A percentile compares a stretch with the other conserved stretches of the same genome.
phyloP scores from a whole-genome alignment of 2,888 invertebrate species.

The Nephrocerus scutellatus region DNA sequence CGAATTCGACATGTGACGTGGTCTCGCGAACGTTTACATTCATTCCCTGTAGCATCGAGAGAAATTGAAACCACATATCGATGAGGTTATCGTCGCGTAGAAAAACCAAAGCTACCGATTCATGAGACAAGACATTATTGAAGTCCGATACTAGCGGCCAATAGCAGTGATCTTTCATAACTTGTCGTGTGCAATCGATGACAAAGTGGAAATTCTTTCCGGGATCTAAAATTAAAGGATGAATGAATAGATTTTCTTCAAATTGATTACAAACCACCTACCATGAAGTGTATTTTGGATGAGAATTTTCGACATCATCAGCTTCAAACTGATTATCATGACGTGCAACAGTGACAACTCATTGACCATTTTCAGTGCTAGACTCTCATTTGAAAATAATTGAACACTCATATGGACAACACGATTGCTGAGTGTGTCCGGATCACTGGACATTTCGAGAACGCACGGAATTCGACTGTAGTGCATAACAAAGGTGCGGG shows the following conservation, averaged over 20 bases:
- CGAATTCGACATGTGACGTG: slow-evolving; percentile 89
- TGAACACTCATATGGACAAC: slow-evolving; percentile 98
- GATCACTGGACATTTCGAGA: slow-evolving; percentile 75
- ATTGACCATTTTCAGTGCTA: slow-evolving; percentile 86
- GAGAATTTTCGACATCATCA: slow-evolving; percentile 89
- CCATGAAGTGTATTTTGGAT: slow-evolving; percentile 81
- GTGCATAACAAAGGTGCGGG: slow-evolving; percentile 90
- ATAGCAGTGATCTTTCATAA: slow-evolving; percentile 97
- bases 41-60: slow-evolving; percentile 96
- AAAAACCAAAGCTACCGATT: slow-evolving; percentile 83
- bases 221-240: slow-evolving; percentile 51
- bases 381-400: slow-evolving; percentile 87
- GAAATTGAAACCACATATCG: slow-evolving; percentile 92
- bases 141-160: slow-evolving; percentile 97
- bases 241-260: too few relatives aligned
- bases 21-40: slow-evolving; percentile 90
- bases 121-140: slow-evolving; percentile 91
- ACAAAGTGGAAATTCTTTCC: slow-evolving; percentile 79
- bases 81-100: slow-evolving; percentile 82
- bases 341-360: slow-evolving; percentile 84
- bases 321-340: slow-evolving; percentile 82
- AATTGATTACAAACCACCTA: slow-evolving; percentile 41
- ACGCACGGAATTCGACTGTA: slow-evolving; percentile 92
- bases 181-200: slow-evolving; percentile 83
- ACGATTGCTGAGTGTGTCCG: slow-evolving; percentile 87